These are phyloP conservation scores for Macropis europaea DNA, from an alignment of 2,888 invertebrate genomes.

Conservation along the genomic window DNA sequence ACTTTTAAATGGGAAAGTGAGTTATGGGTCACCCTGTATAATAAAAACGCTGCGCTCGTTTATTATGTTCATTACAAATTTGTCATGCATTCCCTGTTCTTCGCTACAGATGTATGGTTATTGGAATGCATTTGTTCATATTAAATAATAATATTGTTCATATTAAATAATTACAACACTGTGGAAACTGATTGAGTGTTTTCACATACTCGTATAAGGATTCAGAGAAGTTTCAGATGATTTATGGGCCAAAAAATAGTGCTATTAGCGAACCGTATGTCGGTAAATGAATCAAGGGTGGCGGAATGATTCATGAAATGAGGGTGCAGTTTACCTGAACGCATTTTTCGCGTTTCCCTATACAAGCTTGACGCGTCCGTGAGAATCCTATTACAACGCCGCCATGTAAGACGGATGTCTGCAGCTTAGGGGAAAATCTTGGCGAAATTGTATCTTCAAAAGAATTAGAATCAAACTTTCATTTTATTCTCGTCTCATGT, in stretches of 20 bases:
- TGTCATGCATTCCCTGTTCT: no score
- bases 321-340: constrained; percentile 47
- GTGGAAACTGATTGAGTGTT: no score
- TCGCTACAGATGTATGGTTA: no score
- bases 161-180: no score
- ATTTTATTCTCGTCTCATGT: constrained; percentile 11
- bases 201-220: constrained; percentile 11
- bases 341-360: constrained; percentile 32
- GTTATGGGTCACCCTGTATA: no score
- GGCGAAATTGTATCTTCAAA: constrained; percentile 57
- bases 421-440: constrained; percentile 57
- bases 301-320: constrained; percentile 29
- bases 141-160: no score
- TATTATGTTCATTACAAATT: no score
- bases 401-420: constrained; percentile 53
- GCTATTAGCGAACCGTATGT: constrained; percentile 20
- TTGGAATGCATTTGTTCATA: no score
- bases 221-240: constrained; percentile 19
- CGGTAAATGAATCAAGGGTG: constrained; percentile 27
- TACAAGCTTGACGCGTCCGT: constrained; percentile 26
- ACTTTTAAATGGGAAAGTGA: no score
- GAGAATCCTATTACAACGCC: constrained; percentile 59
- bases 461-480: constrained; percentile 55
- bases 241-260: constrained; percentile 18
- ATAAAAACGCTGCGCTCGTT: no score